These are phyloP conservation scores for Arctia plantaginis DNA, from an alignment of 2,888 invertebrate species.

Conservation along the genomic window DNA sequence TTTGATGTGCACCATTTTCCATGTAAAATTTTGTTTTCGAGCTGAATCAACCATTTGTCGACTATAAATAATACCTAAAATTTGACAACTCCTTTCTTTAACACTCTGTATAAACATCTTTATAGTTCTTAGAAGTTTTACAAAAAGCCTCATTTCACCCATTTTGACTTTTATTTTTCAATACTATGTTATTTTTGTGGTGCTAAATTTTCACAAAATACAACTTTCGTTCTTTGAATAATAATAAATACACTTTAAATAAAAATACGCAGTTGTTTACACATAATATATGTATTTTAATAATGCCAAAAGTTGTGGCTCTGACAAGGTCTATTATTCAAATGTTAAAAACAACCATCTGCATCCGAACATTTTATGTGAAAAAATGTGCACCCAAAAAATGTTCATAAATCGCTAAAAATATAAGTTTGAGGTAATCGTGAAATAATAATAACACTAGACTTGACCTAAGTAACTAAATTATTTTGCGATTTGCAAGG, in stretches of 20 bases:
- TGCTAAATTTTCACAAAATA: neutral
- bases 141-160: neutral
- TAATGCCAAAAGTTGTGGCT: no score
- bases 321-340: no score
- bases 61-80: neutral
- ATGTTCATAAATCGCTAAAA: neutral
- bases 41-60: neutral
- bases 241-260: no score
- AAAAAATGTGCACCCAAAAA: no score
- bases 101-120: neutral
- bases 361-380: no score
- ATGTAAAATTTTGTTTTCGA: neutral
- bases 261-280: no score
- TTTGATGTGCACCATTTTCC: neutral
- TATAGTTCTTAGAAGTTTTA: neutral
- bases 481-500: neutral
- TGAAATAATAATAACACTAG: no score
- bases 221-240: neutral
- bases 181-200: neutral
- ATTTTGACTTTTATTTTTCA: neutral
- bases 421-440: neutral
- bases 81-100: neutral
- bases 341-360: neutral
- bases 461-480: neutral
- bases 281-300: no score